Percentiles rank a stretch among this genome's conserved stretches.
phyloP scores from a whole-genome alignment of 2,888 invertebrate genomes.

The Melinopterus prodromus region DNA sequence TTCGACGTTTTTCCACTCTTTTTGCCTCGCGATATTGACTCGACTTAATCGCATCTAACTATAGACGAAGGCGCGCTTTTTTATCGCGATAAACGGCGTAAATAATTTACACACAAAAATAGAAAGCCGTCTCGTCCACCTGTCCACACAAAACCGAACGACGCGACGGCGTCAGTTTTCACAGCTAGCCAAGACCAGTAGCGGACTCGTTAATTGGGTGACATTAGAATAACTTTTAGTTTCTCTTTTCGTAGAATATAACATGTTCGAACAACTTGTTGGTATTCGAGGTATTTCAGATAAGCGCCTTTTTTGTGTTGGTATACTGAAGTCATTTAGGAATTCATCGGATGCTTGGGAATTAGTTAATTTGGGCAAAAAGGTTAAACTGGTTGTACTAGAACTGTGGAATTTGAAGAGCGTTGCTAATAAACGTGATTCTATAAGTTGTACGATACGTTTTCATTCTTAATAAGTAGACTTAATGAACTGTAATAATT shows the following conservation, averaged over 20 bases:
- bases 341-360: background rate
- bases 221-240: slow-evolving; percentile 4
- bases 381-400: background rate
- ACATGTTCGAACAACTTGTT: background rate
- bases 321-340: background rate
- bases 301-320: background rate
- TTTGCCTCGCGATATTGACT: background rate
- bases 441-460: background rate
- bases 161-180: background rate
- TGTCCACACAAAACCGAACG: background rate
- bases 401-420: background rate
- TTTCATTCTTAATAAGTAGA: background rate
- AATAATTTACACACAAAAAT: background rate
- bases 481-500: too few species aligned
- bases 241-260: background rate
- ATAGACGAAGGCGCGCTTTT: background rate
- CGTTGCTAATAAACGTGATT: background rate
- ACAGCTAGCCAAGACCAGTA: background rate
- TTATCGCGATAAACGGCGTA: background rate
- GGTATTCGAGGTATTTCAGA: background rate
- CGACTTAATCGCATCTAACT: too few species aligned
- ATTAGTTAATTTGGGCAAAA: background rate
- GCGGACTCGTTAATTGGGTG: background rate
- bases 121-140: background rate
- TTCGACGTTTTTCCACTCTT: background rate